Evolutionary conservation across 2,888 invertebrate species (phyloP), one percentile per base, ranked within the genome.

Genomic region (Cosmorhoe ocellata): DNA sequence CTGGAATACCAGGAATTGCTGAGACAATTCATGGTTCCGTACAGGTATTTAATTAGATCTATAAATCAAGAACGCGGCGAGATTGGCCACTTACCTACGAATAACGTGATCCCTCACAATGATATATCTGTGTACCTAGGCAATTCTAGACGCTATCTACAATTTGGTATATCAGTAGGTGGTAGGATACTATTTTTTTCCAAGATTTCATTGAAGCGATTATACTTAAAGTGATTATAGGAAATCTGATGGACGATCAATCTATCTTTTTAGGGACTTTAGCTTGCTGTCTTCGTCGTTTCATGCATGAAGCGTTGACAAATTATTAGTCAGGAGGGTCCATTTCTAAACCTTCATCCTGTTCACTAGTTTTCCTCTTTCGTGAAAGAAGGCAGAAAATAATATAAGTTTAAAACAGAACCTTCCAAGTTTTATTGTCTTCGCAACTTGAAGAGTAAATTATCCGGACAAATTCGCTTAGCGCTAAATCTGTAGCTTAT

Each of bases 381-480:
- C 24, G 24, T 6, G 11, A 10, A 41, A 31, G 36, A 11, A 14
- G 13, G 12, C 10, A 31, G 7, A 49, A 32, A 42, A 49, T 37
- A 49, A 38, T 12, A 31, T 26, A 48, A 37, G 26, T 49, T 32
- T 26, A 18, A 18, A 49, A 37, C 27, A 42, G 27, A 74, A 67
- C 72, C 66, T 69, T 71, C 79, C 70, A 85, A 85, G 75, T 86
- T 86, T 86, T 86, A 86, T 85, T 86, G 85, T 87, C 83, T 85
- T 84, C 79, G 71, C 82, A 85, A 85, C 81, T 87, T 80, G 73
- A 78, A 76, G 79, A 85, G 85, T 87, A 86, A 85, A 87, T 88
- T 87, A 82, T 83, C 74, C 81, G 81, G 82, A 85, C 85, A 87
- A 88, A 87, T 85, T 88, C 84, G 77, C 81, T 83, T 81, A 78